A percentile compares a stretch with the other conserved stretches of the same genome.
Conservation (phyloP, 2,113 vertebrate genomes). For the Clupea harengus region DNA sequence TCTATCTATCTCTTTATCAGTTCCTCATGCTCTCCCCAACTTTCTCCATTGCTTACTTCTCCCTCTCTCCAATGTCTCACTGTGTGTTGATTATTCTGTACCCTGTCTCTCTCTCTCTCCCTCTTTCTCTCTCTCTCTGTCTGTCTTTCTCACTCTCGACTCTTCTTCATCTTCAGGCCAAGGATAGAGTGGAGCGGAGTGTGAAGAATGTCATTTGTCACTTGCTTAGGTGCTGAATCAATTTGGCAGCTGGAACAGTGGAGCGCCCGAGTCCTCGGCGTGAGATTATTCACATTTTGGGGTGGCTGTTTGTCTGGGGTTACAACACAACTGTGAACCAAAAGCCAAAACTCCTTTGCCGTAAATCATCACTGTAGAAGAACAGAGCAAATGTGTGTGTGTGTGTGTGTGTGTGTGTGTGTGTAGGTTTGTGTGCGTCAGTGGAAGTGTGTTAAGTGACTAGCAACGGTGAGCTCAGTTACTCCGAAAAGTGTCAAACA, state of each 20-base stretch:
- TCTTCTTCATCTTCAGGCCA: background rate
- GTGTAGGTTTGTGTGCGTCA: background rate
- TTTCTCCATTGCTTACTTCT: background rate
- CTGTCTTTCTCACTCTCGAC: slow-evolving; percentile 17
- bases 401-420: background rate
- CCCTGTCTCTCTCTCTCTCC: slow-evolving; percentile 33
- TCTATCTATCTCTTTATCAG: background rate
- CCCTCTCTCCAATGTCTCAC: background rate
- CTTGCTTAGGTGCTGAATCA: slow-evolving; percentile 63
- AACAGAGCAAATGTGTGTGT: background rate
- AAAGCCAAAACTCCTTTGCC: slow-evolving; percentile 27
- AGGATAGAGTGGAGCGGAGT: slow-evolving; percentile 41
- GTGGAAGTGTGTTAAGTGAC: background rate
- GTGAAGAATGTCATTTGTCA: slow-evolving; percentile 69
- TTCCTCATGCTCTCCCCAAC: background rate
- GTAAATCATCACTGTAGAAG: background rate
- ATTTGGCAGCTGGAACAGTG: slow-evolving; percentile 67
- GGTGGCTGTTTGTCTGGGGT: slow-evolving; percentile 47
- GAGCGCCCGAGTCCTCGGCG: slow-evolving; percentile 40
- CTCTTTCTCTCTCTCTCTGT: slow-evolving; percentile 12
- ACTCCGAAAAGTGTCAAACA: background rate
- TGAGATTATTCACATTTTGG: slow-evolving; percentile 68
- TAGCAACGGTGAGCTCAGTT: background rate
- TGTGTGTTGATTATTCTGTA: background rate
- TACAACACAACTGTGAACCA: slow-evolving; percentile 56